Evolutionary conservation across 2,113 vertebrate genomes (phyloP), one percentile per base, ranked within the genome.

Genomic region (Pipra filicauda): DNA sequence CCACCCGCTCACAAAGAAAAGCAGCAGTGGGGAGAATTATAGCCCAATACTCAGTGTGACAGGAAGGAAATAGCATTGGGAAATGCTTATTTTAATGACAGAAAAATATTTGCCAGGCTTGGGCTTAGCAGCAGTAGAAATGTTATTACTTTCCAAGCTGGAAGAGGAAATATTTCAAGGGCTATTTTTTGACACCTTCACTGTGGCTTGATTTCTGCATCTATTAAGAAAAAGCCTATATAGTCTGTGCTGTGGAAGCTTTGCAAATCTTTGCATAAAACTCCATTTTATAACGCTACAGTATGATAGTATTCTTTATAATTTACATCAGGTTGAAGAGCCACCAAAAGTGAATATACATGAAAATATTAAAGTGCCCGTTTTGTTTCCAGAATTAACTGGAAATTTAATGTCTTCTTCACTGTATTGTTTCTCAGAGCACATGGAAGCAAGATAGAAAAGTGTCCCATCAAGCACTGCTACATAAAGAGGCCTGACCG

Each of bases 71-170:
- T 75, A 94, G 91, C 91, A 89, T 33, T 72, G 92, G 92, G 92
- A 96, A 96, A 96, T 95, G 84, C 94, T 89, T 88, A 93, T 93
- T 96, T 94, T 96, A 96, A 97, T 96, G 95, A 80, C 82, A 95
- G 89, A 82, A 96, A 95, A 96, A 93, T 95, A 97, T 96, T 94
- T 95, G 88, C 88, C 66, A 70, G 94, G 73, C 92, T 92, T 27
- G 66, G 92, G 73, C 64, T 95, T 87, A 91, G 86, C 92, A 91
- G 85, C 86, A 18, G 83, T 91, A 87, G 93, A 88, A 91, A 93
- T 66, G 86, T 87, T 96, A 96, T 96, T 96, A 96, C 86, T 93
- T 96, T 94, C 72, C 27, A 77, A 73, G 89, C 70, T 92, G 54
- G 70, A 93, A 89, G 84, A 94, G 83, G 65, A 94, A 96, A 91